Conservation (phyloP, 2,888 invertebrate genomes). For the Heteromyza rotundicornis region DNA sequence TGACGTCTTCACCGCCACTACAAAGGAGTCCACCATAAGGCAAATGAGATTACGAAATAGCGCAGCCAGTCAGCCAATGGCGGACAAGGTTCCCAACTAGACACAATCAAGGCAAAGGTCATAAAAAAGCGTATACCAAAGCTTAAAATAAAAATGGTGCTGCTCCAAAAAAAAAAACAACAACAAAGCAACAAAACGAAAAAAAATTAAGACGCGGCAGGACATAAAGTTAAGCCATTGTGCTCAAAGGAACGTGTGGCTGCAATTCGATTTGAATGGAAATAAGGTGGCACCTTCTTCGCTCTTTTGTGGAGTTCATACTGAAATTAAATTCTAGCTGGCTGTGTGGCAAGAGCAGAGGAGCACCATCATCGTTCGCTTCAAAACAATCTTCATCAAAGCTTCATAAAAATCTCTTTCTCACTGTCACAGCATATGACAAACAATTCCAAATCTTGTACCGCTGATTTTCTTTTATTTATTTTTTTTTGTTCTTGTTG, state of each 20-base stretch:
- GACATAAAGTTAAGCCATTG: slow-evolving; percentile 56
- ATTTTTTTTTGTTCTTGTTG: neutral
- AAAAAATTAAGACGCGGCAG: slow-evolving; percentile 31
- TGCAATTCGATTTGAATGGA: neutral
- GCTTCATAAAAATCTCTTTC: too few species aligned
- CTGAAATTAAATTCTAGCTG: neutral
- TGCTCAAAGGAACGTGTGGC: slow-evolving; percentile 48
- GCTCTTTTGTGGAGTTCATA: neutral
- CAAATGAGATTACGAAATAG: slow-evolving; percentile 11
- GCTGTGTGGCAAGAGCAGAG: neutral
- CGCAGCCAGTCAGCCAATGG: slow-evolving; percentile 46
- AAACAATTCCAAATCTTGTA: too few species aligned
- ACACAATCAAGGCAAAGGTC: slow-evolving; percentile 1
- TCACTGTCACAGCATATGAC: too few species aligned
- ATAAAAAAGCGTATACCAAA: slow-evolving; percentile 6
- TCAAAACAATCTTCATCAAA: too few species aligned
- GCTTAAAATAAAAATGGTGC: neutral
- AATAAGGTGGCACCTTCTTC: too few species aligned
- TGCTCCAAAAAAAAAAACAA: slow-evolving; percentile 5
- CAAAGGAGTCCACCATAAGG: neutral
- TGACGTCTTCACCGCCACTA: neutral
- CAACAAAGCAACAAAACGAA: slow-evolving; percentile 9
- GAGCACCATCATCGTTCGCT: too few species aligned
- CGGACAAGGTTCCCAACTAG: slow-evolving; percentile 16
- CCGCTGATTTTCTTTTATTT: neutral